Evolutionary conservation across 1,140 invertebrate genomes (phyloP).

Genomic region (honey bee (Apis mellifera)): DNA sequence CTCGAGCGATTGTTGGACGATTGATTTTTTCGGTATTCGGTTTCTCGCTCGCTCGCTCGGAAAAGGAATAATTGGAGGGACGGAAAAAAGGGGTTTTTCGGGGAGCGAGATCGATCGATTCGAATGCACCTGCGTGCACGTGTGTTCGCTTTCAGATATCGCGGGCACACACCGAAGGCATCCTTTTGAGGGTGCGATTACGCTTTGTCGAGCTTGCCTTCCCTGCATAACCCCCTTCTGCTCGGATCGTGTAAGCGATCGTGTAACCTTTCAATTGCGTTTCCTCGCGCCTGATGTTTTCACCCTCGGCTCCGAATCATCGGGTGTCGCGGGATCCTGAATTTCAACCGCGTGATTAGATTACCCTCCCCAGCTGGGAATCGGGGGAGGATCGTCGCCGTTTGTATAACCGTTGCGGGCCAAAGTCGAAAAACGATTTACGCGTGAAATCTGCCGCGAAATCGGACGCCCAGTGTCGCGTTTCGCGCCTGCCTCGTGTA

Average conservation of each 20-base stretch:
- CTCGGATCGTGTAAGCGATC: conserved; percentile 42
- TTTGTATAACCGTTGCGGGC: conserved; percentile 12
- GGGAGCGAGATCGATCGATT: neutral
- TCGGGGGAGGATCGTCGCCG: conserved; percentile 18
- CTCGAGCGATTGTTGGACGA: no score
- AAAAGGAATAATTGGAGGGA: no score
- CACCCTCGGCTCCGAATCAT: conserved; percentile 10
- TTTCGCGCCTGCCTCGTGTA: conserved; percentile 22
- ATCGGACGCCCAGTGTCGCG: conserved; percentile 48
- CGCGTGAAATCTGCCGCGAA: conserved; percentile 56
- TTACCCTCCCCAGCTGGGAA: conserved; percentile 44
- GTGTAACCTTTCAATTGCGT: conserved; percentile 55
- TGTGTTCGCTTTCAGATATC: neutral
- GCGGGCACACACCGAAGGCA: conserved; percentile 26
- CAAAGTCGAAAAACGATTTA: conserved; percentile 60
- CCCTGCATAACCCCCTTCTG: neutral
- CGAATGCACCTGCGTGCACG: neutral
- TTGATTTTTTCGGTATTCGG: no score
- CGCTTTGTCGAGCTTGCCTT: conserved; percentile 58
- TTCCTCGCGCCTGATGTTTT: conserved; percentile 39
- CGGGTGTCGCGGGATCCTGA: conserved; percentile 22
- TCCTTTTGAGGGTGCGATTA: conserved; percentile 61
- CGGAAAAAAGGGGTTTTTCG: neutral
- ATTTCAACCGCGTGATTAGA: conserved; percentile 41
- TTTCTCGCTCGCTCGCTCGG: neutral